These are phyloP conservation scores for Phaethon lepturus DNA, from an alignment of 2,113 vertebrate genomes.

Conservation along the genomic window DNA sequence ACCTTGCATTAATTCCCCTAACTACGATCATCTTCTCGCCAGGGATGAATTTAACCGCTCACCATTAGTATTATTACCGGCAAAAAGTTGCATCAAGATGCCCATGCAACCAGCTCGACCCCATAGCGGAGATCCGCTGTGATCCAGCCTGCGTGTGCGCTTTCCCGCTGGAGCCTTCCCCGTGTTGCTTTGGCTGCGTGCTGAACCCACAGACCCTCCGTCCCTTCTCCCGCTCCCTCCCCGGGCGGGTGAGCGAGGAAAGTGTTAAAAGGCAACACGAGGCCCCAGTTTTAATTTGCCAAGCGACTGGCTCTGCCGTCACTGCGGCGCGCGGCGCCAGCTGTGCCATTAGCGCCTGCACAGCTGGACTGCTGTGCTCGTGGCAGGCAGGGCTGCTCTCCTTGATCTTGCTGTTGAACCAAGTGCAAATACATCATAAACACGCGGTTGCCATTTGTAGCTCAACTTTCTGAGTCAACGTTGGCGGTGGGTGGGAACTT, in stretches of 20 bases:
- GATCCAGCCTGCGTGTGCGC: not conserved
- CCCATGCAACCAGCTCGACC: not conserved
- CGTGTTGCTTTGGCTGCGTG: not conserved
- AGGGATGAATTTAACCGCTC: constrained; percentile 18
- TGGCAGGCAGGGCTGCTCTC: constrained; percentile 17
- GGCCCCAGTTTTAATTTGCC: constrained; percentile 65
- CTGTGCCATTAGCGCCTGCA: constrained; percentile 44
- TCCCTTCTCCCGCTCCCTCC: not conserved
- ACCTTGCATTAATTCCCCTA: constrained; percentile 57
- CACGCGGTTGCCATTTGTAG: not conserved
- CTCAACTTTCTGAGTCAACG: not conserved
- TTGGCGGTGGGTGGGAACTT: rapidly evolving
- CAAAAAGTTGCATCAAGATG: not conserved
- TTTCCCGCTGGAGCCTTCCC: not conserved
- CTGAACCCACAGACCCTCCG: not conserved
- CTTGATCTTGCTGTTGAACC: not conserved
- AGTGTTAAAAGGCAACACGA: not conserved
- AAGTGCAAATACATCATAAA: not conserved
- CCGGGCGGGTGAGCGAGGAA: not conserved
- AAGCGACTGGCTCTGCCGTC: constrained; percentile 33
- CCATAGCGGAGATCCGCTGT: rapidly evolving
- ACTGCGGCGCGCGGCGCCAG: constrained; percentile 19
- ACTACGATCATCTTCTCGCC: constrained; percentile 44
- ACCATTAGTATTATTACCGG: not conserved
- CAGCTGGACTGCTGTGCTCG: constrained; percentile 28